These are phyloP conservation scores for Byasa hedistus DNA, from an alignment of 2,888 invertebrate species.

Conservation along the genomic window DNA sequence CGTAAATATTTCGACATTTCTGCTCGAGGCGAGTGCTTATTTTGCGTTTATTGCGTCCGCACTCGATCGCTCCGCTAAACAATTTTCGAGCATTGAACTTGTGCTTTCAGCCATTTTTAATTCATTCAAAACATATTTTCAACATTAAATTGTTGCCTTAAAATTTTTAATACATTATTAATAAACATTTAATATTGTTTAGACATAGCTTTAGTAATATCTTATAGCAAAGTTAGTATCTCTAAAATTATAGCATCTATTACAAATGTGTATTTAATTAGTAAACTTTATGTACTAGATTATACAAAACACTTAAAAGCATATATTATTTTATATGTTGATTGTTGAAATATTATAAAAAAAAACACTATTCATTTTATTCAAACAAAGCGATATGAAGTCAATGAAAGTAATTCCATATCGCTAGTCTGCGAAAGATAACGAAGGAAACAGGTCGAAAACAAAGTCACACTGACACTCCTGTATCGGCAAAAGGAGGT, in stretches of 20 bases:
- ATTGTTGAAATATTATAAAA: no score
- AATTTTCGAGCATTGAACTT: conserved; percentile 69
- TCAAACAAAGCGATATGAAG: conserved; percentile 3
- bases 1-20: conserved; percentile 71
- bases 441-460: conserved; percentile 63
- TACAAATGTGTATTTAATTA: conserved; percentile 65
- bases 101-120: conserved; percentile 40
- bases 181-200: neutral
- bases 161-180: neutral
- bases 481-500: conserved; percentile 66
- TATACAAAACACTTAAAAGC: no score
- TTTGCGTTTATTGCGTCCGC: conserved; percentile 65
- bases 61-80: conserved; percentile 60
- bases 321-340: no score
- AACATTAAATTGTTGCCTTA: neutral
- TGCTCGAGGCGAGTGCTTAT: conserved; percentile 59
- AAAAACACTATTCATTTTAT: neutral
- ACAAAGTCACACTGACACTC: conserved; percentile 54
- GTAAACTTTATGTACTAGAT: no score
- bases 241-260: conserved; percentile 31
- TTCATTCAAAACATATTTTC: conserved; percentile 3
- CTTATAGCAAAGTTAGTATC: no score
- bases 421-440: conserved; percentile 24
- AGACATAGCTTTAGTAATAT: no score
- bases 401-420: conserved; percentile 16